phyloP scores from a whole-genome alignment of 2,888 invertebrate genomes.

The Andrena haemorrhoa region DNA sequence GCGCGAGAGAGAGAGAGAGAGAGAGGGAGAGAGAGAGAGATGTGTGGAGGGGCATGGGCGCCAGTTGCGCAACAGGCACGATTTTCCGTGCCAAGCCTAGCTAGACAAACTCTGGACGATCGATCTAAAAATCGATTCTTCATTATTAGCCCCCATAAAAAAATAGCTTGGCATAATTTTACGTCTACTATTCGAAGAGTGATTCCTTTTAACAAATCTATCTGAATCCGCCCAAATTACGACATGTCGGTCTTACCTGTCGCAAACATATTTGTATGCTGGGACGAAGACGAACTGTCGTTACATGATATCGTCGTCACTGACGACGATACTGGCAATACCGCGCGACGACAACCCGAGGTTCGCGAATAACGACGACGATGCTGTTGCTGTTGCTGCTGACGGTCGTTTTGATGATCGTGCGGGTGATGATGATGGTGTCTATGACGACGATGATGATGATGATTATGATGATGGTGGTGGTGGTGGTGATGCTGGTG shows the following conservation, averaged over 20 bases:
- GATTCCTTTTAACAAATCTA: too few species aligned
- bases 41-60: conserved; percentile 1
- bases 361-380: conserved; percentile 15
- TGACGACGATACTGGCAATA: conserved; percentile 24
- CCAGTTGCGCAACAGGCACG: conserved; percentile 41
- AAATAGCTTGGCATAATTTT: background rate
- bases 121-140: conserved; percentile 46
- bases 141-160: background rate
- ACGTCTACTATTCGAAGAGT: background rate
- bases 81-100: conserved; percentile 30
- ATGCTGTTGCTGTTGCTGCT: background rate
- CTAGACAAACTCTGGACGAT: conserved; percentile 23
- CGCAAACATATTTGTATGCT: conserved; percentile 24
- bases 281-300: conserved; percentile 25
- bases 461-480: conserved; percentile 1
- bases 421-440: conserved; percentile 31
- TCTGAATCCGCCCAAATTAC: background rate
- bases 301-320: conserved; percentile 20
- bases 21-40: background rate
- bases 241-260: conserved; percentile 43
- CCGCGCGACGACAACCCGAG: conserved; percentile 9
- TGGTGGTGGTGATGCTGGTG: conserved; percentile 20
- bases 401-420: conserved; percentile 1
- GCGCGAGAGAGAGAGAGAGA: too few species aligned
- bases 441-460: background rate